phyloP scores from a whole-genome alignment of 2,888 invertebrate species.

The Megaustenia siamemsis region DNA sequence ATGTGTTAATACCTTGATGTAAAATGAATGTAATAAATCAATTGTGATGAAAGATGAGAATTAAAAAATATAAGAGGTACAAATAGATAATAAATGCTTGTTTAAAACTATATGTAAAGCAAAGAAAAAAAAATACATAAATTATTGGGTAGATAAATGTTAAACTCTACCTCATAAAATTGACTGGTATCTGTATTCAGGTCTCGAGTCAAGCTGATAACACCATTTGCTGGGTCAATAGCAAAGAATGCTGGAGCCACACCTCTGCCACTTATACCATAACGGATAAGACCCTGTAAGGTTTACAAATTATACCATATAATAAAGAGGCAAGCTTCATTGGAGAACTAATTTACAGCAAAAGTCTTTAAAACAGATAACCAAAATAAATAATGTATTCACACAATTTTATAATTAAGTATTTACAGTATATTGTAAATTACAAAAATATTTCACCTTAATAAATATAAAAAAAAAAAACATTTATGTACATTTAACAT shows the following conservation, averaged over 20 bases:
- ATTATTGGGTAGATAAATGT: not conserved
- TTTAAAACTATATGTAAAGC: not conserved
- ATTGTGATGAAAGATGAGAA: not conserved
- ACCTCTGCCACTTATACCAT: slow-evolving; percentile 40
- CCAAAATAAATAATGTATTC: not conserved
- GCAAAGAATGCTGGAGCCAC: slow-evolving; percentile 48
- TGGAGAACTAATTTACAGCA: not conserved
- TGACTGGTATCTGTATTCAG: slow-evolving; percentile 45
- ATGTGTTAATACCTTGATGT: no score
- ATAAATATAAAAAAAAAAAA: not conserved
- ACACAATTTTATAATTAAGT: not conserved
- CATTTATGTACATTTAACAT: no score
- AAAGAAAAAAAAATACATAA: not conserved
- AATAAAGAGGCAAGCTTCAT: not conserved
- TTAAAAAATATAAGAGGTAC: not conserved
- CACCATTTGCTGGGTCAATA: slow-evolving; percentile 48
- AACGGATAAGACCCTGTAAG: slow-evolving; percentile 37
- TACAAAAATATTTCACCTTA: no score
- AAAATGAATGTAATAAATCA: not conserved
- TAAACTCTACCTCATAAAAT: slow-evolving; percentile 21
- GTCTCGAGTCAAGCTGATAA: slow-evolving; percentile 33
- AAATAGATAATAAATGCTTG: not conserved
- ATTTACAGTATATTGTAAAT: no score
- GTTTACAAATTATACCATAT: not conserved
- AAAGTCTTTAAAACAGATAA: not conserved